Evolutionary conservation across 64 coral and sea anemone species (phyloP), one percentile per base, ranked within the genome.

Genomic region (Pachyseris speciosa): DNA sequence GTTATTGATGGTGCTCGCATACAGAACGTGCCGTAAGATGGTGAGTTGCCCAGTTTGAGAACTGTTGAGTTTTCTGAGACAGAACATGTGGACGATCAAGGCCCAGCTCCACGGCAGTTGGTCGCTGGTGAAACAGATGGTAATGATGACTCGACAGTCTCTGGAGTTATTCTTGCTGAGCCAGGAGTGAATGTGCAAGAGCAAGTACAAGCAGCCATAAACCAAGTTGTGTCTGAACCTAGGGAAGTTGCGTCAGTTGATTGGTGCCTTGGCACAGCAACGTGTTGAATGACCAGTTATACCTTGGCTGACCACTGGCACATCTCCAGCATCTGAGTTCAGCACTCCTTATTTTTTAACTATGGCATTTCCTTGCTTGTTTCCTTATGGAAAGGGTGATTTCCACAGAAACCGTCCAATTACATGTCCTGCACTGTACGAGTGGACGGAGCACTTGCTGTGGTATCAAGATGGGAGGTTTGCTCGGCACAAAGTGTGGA

Each of bases 341-440:
- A 78, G 20, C 26, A 89, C 87, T n/a, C 49, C 16, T 33, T 57
- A 55, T 44, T 78, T 67, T 22, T 74, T 74, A 11, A 77, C 72
- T 3, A 78, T 89, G 87, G 87, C 87, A 22, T 89, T 89, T 79
- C 72, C 87, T 19, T 77, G 70, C 15, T 37, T 91, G 19, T 90
- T 90, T 24, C 87, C 87, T 10, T 37, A 78, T 59, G 87, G 74
- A 47, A 64, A 68, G 22, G 87, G 74, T 44, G 87, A 90, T n/a
- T 84, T 25, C 51, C 20, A 84, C 61, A 58, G 32, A 63, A 84
- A 84, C 59, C 51, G 80, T 63, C 51, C 51, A 84, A 28, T 51
- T 24, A 64, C 80, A 59, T 60, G 52, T 65, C 37, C 80, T 39
- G 22, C 80, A 84, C 40, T n/a, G n/a, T n/a, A n/a, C n/a, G 55